Base-by-base conservation (phyloP, 2,888 invertebrate genomes). In the Drosophila fungiperda region DNA sequence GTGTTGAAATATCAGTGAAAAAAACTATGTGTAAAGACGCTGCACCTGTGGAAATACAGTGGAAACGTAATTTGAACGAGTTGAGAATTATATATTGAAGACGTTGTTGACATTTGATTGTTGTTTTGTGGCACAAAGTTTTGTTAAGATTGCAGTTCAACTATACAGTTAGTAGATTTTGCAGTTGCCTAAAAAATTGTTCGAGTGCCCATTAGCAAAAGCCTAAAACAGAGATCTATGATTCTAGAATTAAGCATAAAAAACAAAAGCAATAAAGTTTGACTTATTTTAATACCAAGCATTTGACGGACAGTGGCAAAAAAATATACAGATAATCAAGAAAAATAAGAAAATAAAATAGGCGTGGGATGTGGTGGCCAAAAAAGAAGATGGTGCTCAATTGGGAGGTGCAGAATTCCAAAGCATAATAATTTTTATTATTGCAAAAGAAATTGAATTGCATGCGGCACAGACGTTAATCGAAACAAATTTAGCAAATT, bases 391-490 rank as follows among this genome's bases (percentile, higher is more conserved):
- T 58, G 64, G 74, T 78, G 78, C 78, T 63, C 26, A 55, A 61
- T 67, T 64, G 45, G 45, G 40, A 71, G 73, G 74, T 78, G 78
- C 78, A 63, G 26, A 55, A 71, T 67, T 67, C 7, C 45, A 68
- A 63, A 68, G 54, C 40, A 72, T 61, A 67, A 60, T 29, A 50
- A 68, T 64, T 73, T 54, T 17, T 11, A 11, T 45, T 35, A 45
- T 26, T 26, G 40, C 32, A 60, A 72, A 55, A 29, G 12, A 49
- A 17, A 17, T 20, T 8, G 55, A 55, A 57, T 26, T 29, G 32
- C 78, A 78, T 78, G 78, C 78, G 73, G 73, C 69, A 77, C 78
- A 77, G 62, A 69, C 72, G 55, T 77, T 69, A 67, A 75, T 62
- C 59, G 9, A 61, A 78, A 63, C 32, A 57, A 63, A 73, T 57